A percentile compares a stretch with the other conserved stretches of the same genome.
These are phyloP conservation scores for Xenotilapia leptura DNA, from an alignment of 2,113 vertebrate species.

Conservation along the genomic window DNA sequence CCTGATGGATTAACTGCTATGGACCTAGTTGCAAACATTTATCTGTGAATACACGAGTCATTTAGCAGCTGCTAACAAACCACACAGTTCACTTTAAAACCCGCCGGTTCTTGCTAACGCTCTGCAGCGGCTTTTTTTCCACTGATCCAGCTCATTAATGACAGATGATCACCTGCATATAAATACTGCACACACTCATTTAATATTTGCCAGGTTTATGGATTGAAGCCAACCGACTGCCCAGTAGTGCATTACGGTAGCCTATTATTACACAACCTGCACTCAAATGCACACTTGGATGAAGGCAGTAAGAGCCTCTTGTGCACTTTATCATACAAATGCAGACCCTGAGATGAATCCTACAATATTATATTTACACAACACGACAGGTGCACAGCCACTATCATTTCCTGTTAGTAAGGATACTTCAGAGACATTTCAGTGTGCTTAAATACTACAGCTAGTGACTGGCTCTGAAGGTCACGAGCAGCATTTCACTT, in stretches of 20 bases:
- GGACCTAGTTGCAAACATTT: neutral
- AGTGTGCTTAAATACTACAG: neutral
- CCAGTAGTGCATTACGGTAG: neutral
- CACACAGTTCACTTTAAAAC: neutral
- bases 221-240: neutral
- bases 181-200: neutral
- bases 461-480: neutral
- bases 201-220: neutral
- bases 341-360: neutral
- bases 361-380: neutral
- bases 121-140: neutral
- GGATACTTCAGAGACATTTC: neutral
- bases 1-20: neutral
- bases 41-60: neutral
- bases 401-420: neutral
- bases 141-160: neutral
- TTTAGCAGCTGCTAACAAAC: neutral
- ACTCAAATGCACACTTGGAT: neutral
- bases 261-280: neutral
- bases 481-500: neutral
- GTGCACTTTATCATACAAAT: neutral
- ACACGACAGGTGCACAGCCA: neutral
- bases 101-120: neutral
- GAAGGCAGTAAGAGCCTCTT: neutral
- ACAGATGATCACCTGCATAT: neutral